Base-by-base conservation (phyloP, 2,888 invertebrate species). In the Sphaerophoria rueppellii region DNA sequence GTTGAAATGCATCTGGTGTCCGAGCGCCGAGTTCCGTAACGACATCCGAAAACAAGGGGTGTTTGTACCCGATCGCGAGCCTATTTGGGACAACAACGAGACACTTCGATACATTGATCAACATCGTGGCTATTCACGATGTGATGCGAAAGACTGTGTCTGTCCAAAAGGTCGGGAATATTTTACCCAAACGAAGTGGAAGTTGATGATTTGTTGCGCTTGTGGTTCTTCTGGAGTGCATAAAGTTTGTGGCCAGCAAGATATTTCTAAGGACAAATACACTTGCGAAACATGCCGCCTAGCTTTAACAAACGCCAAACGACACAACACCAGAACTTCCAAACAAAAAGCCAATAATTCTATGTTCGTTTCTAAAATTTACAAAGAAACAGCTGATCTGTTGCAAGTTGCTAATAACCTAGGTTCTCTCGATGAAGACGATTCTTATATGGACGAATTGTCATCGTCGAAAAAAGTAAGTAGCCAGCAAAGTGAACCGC, bases 81-180 rank as follows among this genome's bases (percentile, higher is more conserved):
- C 97, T 0, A 93, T 95, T 0, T 97, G 97, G 97, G 97, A 97
- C 89, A 87, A 54, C 0, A 81, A 85, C 12, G 90, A 94, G n/a
- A 94, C 93, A 75, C 95, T 95, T 12, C 96, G 96, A 0, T 97
- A 94, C 90, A 92, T 93, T 0, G 96, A 96, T 60, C 93, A 96
- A 61, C 93, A 95, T 72, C 91, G 94, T 0, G 91, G 94, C 0
- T 93, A 94, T 2, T 89, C 93, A 6, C 89, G 90, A 0, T 97
- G 97, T 88, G 94, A 94, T 82, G 93, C 94, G 0, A 69, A 87
- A 0, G 87, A 86, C 0, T 97, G 97, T 89, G 48, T 90, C 0
- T 96, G 96, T 89, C 94, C 94, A 0, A 90, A 93, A 48, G 95
- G 95, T 0, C 91, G 94, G 34, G 90, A 91, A 0, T 92, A 32